Evolutionary conservation across 2,113 vertebrate genomes (phyloP).

Genomic region (Poicephalus gulielmi): DNA sequence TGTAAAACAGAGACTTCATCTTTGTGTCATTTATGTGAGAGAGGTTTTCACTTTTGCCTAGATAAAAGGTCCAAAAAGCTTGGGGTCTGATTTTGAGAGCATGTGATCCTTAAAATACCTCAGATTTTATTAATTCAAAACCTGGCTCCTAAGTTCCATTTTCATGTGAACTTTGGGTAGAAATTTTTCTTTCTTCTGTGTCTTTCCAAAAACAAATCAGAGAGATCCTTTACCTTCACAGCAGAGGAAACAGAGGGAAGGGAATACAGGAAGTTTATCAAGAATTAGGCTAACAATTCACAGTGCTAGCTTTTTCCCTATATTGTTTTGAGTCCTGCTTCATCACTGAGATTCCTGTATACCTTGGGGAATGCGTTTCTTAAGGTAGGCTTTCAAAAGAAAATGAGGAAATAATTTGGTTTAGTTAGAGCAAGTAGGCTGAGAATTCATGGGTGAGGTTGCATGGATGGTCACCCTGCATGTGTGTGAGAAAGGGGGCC

Average conservation of each 20-base stretch:
- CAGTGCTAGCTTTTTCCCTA: neutral
- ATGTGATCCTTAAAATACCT: neutral
- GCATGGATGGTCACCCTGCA: fast-evolving
- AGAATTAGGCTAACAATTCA: neutral
- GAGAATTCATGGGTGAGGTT: neutral
- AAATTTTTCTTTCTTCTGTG: neutral
- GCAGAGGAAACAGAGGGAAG: neutral
- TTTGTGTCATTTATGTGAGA: neutral
- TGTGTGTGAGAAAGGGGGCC: neutral
- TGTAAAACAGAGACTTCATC: neutral
- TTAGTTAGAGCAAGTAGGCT: neutral
- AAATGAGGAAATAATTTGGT: neutral
- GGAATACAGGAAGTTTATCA: neutral
- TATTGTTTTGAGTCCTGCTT: neutral
- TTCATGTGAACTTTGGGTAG: neutral
- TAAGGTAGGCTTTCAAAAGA: neutral
- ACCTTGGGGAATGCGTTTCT: neutral
- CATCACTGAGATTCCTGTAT: neutral
- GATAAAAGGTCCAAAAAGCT: neutral
- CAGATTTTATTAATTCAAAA: neutral
- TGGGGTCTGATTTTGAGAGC: neutral
- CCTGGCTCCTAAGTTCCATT: neutral
- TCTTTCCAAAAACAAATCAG: neutral
- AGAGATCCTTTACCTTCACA: neutral
- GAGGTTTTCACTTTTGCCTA: neutral